Evolutionary conservation across 2,888 invertebrate species (phyloP), one percentile per base, ranked within the genome.

Genomic region (Seira musarum): DNA sequence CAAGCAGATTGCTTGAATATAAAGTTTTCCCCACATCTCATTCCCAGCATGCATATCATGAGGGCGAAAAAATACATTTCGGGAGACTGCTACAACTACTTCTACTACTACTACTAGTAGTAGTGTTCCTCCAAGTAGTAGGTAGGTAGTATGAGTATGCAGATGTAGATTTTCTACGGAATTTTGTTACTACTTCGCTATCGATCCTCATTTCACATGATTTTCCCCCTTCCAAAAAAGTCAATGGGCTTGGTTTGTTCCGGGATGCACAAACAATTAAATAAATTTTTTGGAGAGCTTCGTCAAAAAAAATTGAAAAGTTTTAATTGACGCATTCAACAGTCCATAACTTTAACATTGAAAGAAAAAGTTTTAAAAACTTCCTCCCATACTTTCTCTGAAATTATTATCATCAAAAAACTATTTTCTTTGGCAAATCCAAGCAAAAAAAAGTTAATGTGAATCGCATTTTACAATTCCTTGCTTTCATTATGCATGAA

Each of bases 201-300:
- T 84, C 81, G 81, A 84, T 84, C 82, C 73, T 82, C 80, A 81
- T 81, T 84, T 82, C 74, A 81, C 74, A 80, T 82, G 76, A 17
- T 68, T 46, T 60, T 57, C 65, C n/a, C 57, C n/a, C 17, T 49
- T 49, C 3, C 15, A n/a, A 15, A n/a, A n/a, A 49, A 49, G 6
- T 49, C 49, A 30, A 30, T 30, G 30, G 3, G 8, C 8, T 30
- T 30, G 30, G 8, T 30, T 30, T 30, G 30, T 30, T 30, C 30
- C 8, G 30, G 30, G 30, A 30, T 30, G 30, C 30, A 30, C 8
- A 30, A 30, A 30, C 30, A 30, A 30, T 30, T 30, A 30, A 30
- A 30, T 30, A 30, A 30, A 30, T 30, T 30, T 30, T 30, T 30
- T 5, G 30, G 30, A 30, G 30, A 8, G 8, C 8, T 30, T 30